A percentile compares a stretch with the other conserved stretches of the same genome.
These are phyloP conservation scores for Tamias sibiricus DNA, from an alignment of 2,113 vertebrate species.

Conservation along the genomic window DNA sequence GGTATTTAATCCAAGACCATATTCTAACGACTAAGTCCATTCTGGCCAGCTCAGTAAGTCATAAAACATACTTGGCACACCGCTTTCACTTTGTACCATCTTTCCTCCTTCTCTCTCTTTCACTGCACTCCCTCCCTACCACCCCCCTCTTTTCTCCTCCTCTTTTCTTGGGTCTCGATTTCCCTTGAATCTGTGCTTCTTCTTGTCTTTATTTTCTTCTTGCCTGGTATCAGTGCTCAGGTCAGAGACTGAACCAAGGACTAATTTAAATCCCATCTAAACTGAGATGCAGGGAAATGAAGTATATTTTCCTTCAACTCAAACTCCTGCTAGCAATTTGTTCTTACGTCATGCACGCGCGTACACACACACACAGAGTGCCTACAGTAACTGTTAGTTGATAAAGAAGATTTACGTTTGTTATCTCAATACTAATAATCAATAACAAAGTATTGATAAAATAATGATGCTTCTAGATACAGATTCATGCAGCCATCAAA, in stretches of 20 bases:
- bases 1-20: not conserved
- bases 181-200: not conserved
- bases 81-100: not conserved
- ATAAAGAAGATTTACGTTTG: not conserved
- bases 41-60: not conserved
- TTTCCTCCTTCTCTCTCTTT: not conserved
- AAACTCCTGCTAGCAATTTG: not conserved
- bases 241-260: not conserved
- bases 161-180: not conserved
- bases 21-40: not conserved
- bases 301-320: not conserved
- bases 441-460: slow-evolving; percentile 37
- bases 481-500: not conserved
- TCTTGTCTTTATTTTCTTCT: not conserved
- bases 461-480: not conserved
- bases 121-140: not conserved
- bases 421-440: not conserved
- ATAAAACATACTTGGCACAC: not conserved
- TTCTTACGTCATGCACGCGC: not conserved
- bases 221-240: not conserved
- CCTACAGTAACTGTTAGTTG: not conserved
- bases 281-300: not conserved
- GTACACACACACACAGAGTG: not conserved
- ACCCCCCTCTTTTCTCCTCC: not conserved
- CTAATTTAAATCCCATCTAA: slow-evolving; percentile 4